phyloP scores from a whole-genome alignment of 2,113 vertebrate genomes.

The Acrocephalus arundinaceus region DNA sequence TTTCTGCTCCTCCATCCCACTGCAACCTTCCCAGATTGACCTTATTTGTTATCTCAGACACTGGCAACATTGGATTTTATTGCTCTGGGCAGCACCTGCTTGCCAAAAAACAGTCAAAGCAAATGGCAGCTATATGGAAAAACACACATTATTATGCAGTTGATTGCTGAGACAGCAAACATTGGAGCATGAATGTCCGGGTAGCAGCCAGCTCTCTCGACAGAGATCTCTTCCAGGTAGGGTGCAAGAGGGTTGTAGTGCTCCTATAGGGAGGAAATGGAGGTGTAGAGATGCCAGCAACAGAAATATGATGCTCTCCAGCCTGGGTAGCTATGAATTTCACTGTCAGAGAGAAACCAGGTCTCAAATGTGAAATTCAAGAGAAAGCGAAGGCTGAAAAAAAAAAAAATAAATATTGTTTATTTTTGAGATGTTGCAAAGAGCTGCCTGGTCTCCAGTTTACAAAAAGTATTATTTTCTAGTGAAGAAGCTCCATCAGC shows the following conservation, averaged over 20 bases:
- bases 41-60: rapidly evolving
- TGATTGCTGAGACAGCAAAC: neutral
- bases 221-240: neutral
- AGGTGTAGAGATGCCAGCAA: neutral
- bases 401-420: neutral
- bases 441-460: neutral
- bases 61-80: no score
- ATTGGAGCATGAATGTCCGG: rapidly evolving
- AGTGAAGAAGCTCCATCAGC: neutral
- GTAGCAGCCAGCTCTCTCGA: rapidly evolving
- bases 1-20: neutral
- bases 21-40: rapidly evolving
- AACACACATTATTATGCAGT: neutral
- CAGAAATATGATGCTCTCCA: neutral
- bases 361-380: neutral
- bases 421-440: neutral
- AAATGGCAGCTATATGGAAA: neutral
- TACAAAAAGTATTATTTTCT: neutral
- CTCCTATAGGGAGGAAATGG: neutral
- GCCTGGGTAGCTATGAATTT: neutral
- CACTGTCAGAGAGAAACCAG: neutral
- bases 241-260: neutral
- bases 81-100: neutral
- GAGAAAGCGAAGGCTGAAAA: neutral
- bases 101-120: neutral